Base-by-base conservation (phyloP, 2,888 invertebrate genomes). In the Andrena dorsata region DNA sequence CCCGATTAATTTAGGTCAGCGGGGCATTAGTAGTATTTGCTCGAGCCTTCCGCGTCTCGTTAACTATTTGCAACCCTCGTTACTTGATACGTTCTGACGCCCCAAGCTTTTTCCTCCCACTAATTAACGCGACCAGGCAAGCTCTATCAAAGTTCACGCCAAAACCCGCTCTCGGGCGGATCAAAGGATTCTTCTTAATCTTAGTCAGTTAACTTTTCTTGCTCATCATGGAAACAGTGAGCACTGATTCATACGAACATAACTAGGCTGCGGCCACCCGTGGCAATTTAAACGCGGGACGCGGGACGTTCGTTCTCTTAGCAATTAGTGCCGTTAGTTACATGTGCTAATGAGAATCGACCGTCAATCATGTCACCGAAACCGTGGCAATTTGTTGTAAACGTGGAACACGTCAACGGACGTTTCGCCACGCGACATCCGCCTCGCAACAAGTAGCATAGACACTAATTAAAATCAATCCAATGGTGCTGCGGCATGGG, bases 381-480 rank as follows among this genome's bases (percentile, higher is more conserved):
- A 68, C 68, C 35, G 32, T 49, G 23, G 66, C 65, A 64, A 73
- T 76, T 73, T 41, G 76, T 69, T 64, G 76, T 60, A 75, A 66
- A 63, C 51, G 6, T 32, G 41, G 3, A 2, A 32, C 23, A 32
- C 20, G 68, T 49, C 23, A 49, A 58, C 74, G 13, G 16, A 20
- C n/a, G 6, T 23, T 20, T 26, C 63, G 26, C 30, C 23, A 8
- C 30, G 56, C 60, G 32, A 35, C 63, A 75, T 66, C 66, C 49
- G 68, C 64, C 69, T 64, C 30, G 13, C n/a, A 35, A 49, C 51
- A 30, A 35, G 60, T 58, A 35, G 7, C 53, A 8, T 30, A 28
- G 35, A 26, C 35, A 47, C 65, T 73, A 76, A 80, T 82, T 80
- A 81, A 76, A 80, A 76, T 69, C 72, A 65, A 7, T 49, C 61